Conservation (phyloP, 2,113 vertebrate genomes). For the Aptenodytes patagonicus region DNA sequence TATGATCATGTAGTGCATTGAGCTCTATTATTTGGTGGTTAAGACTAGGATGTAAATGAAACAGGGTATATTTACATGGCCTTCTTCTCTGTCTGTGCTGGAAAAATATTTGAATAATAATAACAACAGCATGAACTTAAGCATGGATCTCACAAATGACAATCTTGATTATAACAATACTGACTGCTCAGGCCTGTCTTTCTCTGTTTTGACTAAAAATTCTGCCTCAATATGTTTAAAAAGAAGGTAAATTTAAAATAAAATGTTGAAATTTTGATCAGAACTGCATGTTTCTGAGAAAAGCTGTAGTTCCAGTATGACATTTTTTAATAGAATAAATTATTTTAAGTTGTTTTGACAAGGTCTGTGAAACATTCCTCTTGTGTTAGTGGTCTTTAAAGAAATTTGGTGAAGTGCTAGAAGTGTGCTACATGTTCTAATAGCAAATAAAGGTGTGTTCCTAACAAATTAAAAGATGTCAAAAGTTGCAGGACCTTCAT, state of each 20-base stretch:
- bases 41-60: background rate
- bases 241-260: background rate
- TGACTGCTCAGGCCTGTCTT: background rate
- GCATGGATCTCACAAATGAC: background rate
- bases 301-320: background rate
- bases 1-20: background rate
- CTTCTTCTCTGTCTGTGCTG: background rate
- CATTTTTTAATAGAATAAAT: background rate
- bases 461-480: background rate
- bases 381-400: background rate
- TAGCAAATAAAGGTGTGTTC: background rate
- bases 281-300: background rate
- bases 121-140: background rate
- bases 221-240: background rate
- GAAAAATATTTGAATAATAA: background rate
- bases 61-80: background rate
- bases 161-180: background rate
- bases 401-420: background rate
- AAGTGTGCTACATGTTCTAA: background rate
- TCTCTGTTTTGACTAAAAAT: background rate
- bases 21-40: background rate
- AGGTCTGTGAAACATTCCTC: background rate
- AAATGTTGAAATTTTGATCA: background rate
- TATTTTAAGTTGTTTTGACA: background rate
- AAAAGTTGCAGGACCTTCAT: background rate